Base-by-base conservation (phyloP, 1,140 invertebrate species). In the Tetragnatha versicolor region DNA sequence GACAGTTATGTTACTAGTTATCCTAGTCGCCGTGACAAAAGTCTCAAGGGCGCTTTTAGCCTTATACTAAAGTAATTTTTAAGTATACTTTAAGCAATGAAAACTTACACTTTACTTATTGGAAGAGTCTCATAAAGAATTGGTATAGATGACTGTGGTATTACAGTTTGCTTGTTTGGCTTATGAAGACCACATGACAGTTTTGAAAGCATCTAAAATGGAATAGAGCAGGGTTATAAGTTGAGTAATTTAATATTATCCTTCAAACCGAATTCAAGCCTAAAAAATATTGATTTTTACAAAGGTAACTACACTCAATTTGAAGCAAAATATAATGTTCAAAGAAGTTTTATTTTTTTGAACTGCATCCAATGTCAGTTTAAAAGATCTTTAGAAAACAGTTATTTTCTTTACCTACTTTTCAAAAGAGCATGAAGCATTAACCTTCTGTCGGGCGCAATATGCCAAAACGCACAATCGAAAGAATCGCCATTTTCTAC, bases 81-180 rank as follows among this genome's bases (percentile, higher is more conserved):
- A n/a, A n/a, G n/a, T n/a, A n/a, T n/a, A n/a, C n/a, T n/a, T n/a
- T 53, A 20, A 53, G 49, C 29, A 33, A 45, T 2, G 78, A 2
- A 69, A 70, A 79, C 84, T 85, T 83, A 87, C 84, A 89, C 84
- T 84, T 88, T 88, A 37, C 82, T 81, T 17, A 90, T 81, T 2
- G 87, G 90, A 29, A 96, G 86, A 1, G 89, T 90, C 69, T 87
- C 83, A 85, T 89, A 96, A 5, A 96, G 85, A 5, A 84, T 80
- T 5, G 86, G 73, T 7, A 96, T 90, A 72, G 89, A 87, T 35
- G 86, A 84, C 45, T 90, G 86, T 9, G 95, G 93, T 70, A 98
- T 85, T 68, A 98, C 88, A 0, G 96, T 97, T 88, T 98, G 96
- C 83, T 93, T 90, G 85, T 97, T 96, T 0, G 96, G 96, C 86